These are phyloP conservation scores for Melanotaenia maccullochi DNA, from an alignment of 2,797 vertebrate species.

Conservation along the genomic window DNA sequence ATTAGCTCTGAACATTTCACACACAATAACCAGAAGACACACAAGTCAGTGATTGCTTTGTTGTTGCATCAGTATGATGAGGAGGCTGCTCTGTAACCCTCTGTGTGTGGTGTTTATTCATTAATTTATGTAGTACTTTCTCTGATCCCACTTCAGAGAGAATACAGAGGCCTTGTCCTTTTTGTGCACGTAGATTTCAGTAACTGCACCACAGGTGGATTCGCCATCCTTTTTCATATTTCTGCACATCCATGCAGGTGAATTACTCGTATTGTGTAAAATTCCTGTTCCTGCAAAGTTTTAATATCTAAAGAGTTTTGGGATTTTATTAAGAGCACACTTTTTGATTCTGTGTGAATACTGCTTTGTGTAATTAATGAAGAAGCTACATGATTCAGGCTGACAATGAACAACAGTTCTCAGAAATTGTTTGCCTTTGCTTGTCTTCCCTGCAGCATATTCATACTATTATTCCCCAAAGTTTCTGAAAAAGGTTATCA, in stretches of 20 bases:
- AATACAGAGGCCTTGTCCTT: constrained; percentile 77
- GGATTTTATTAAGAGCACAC: constrained; percentile 25
- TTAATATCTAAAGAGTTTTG: background rate
- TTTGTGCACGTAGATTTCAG: constrained; percentile 51
- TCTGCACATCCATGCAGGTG: constrained; percentile 16
- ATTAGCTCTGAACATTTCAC: constrained; percentile 74
- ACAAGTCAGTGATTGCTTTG: constrained; percentile 79
- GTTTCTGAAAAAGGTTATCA: background rate
- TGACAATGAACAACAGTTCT: constrained; percentile 12
- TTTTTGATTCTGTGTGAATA: constrained; percentile 29
- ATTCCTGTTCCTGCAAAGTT: background rate
- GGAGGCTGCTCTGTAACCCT: constrained; percentile 60
- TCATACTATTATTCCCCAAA: background rate
- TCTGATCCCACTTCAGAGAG: constrained; percentile 85
- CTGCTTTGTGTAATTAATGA: constrained; percentile 31
- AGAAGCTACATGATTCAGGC: constrained; percentile 16
- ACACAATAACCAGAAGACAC: constrained; percentile 68
- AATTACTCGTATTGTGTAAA: background rate
- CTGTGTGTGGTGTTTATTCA: constrained; percentile 76
- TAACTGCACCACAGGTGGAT: constrained; percentile 48
- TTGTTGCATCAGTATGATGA: constrained; percentile 85
- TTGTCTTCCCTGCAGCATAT: background rate
- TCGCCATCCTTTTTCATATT: constrained; percentile 21
- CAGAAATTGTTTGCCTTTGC: background rate
- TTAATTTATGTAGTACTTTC: constrained; percentile 82